Percentiles rank a stretch among this genome's conserved stretches.
These are phyloP conservation scores for Lipophrys pholis DNA, from an alignment of 2,113 vertebrate species.

Conservation along the genomic window DNA sequence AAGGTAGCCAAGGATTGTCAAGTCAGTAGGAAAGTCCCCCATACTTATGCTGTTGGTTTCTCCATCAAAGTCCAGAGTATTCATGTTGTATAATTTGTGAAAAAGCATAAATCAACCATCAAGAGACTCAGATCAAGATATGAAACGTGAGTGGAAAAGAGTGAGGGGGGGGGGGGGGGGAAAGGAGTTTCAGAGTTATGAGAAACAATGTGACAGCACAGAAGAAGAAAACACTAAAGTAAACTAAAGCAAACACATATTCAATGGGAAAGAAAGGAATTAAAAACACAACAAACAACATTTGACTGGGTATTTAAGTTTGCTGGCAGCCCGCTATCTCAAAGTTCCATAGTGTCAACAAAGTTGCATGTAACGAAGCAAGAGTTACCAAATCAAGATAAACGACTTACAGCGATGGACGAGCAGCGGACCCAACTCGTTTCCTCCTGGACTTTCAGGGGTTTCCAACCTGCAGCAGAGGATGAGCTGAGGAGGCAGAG, in stretches of 20 bases:
- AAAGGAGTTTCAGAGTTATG: no score
- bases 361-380: background rate
- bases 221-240: no score
- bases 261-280: background rate
- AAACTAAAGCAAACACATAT: background rate
- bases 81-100: background rate
- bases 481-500: slow-evolving; percentile 26
- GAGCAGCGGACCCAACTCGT: background rate
- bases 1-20: background rate
- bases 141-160: background rate
- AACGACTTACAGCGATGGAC: slow-evolving; percentile 49
- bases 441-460: background rate
- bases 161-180: no score
- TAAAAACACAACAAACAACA: background rate
- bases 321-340: background rate
- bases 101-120: slow-evolving; percentile 39
- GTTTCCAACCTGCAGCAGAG: slow-evolving; percentile 14
- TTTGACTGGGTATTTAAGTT: no score
- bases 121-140: background rate
- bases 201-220: no score
- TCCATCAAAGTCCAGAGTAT: slow-evolving; percentile 2
- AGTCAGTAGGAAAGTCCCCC: slow-evolving; percentile 21
- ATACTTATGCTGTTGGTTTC: slow-evolving; percentile 3
- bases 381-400: background rate
- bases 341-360: slow-evolving; percentile 14